Evolutionary conservation across 1,140 invertebrate species (phyloP).

Genomic region (Drosophila tani): DNA sequence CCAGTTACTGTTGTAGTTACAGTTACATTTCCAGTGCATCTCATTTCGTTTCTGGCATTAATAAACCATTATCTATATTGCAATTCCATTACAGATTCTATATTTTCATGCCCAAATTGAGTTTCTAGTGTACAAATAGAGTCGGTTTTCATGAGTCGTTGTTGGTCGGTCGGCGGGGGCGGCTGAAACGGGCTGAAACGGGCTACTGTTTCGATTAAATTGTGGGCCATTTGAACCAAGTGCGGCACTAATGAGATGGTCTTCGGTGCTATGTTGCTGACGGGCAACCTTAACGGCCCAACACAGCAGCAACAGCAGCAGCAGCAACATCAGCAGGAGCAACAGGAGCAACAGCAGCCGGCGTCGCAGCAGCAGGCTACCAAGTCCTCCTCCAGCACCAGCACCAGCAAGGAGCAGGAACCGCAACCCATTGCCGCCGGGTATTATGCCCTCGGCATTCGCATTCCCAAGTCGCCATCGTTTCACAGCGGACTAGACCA

Average conservation of each 20-base stretch:
- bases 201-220: constrained; percentile 29
- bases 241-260: constrained; percentile 84
- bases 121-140: constrained; percentile 32
- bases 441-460: constrained; percentile 85
- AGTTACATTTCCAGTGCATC: constrained; percentile 37
- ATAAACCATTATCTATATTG: constrained; percentile 67
- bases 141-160: constrained; percentile 27
- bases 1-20: background rate
- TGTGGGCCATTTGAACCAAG: constrained; percentile 58
- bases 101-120: constrained; percentile 55
- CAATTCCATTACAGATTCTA: constrained; percentile 76
- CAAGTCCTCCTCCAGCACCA: constrained; percentile 11
- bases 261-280: constrained; percentile 84
- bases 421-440: constrained; percentile 35
- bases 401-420: constrained; percentile 26
- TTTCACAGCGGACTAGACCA: constrained; percentile 93
- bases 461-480: constrained; percentile 93
- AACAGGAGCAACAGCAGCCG: constrained; percentile 14
- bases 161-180: constrained; percentile 28
- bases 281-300: constrained; percentile 73
- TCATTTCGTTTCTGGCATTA: constrained; percentile 44
- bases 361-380: constrained; percentile 2
- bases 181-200: constrained; percentile 30
- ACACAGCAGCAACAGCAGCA: constrained; percentile 66
- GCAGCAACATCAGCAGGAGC: constrained; percentile 44